Conservation (phyloP, 2,797 vertebrate genomes). For the Anguilla marmorata region DNA sequence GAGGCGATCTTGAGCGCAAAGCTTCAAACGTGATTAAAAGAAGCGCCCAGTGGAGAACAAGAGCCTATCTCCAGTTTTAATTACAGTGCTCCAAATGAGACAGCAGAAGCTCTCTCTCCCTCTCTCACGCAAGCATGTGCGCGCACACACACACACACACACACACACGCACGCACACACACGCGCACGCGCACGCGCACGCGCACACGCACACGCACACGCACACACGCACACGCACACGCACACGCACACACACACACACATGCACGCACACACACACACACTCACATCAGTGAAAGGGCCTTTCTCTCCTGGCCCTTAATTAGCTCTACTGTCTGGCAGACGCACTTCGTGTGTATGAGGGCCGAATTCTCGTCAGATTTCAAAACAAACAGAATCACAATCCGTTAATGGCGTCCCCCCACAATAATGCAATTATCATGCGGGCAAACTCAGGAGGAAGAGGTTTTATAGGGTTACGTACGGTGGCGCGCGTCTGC, state of each 20-base stretch:
- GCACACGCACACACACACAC: constrained; percentile 34
- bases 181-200: constrained; percentile 39
- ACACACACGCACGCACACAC: constrained; percentile 29
- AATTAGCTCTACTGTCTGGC: neutral
- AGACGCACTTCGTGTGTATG: neutral
- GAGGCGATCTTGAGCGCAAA: neutral
- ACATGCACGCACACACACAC: neutral
- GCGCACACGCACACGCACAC: neutral
- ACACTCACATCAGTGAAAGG: constrained; percentile 8
- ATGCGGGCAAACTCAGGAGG: neutral
- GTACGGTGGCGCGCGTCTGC: neutral
- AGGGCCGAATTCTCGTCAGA: neutral
- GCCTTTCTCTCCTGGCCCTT: neutral
- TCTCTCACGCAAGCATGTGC: constrained; percentile 4
- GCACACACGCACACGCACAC: constrained; percentile 33
- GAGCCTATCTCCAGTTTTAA: constrained; percentile 26
- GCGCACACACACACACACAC: constrained; percentile 32
- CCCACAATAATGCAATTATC: neutral
- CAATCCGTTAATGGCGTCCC: neutral
- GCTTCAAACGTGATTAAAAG: constrained; percentile 32
- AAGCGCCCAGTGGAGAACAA: constrained; percentile 24
- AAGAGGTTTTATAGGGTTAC: neutral
- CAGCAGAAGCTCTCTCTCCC: neutral
- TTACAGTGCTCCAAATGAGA: constrained; percentile 31
- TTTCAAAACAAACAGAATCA: neutral